Evolutionary conservation across 1,140 invertebrate species (phyloP).

Genomic region (Dendroctonus ponderosae): DNA sequence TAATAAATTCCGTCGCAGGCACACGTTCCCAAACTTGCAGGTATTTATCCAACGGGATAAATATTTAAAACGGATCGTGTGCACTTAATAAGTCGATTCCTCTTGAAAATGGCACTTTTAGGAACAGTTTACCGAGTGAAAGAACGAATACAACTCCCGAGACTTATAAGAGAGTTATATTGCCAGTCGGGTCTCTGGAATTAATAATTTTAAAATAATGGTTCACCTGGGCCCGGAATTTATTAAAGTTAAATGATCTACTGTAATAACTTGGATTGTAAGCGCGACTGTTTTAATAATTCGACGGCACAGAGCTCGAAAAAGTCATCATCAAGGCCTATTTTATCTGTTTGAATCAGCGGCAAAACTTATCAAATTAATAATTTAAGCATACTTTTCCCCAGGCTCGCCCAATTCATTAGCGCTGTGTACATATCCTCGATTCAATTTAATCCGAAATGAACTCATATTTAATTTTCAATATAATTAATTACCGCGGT

Average conservation of each 20-base stretch:
- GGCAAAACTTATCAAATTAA: too few species aligned
- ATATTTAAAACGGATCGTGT: conserved; percentile 15
- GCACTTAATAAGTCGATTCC: conserved; percentile 3
- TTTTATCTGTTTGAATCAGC: too few species aligned
- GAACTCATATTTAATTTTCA: conserved; percentile 4
- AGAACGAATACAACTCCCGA: too few species aligned
- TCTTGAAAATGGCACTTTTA: neutral
- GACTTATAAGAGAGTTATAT: neutral
- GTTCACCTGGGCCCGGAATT: conserved; percentile 5
- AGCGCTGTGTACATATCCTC: neutral
- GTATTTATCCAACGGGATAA: conserved; percentile 27
- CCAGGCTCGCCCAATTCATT: conserved; percentile 1
- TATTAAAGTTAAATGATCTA: conserved; percentile 8
- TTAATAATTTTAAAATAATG: conserved; percentile 13
- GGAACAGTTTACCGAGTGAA: too few species aligned
- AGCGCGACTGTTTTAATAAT: too few species aligned
- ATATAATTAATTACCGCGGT: conserved; percentile 2
- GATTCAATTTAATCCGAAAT: neutral
- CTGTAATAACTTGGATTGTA: neutral
- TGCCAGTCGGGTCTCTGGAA: conserved; percentile 3
- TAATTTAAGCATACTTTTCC: too few species aligned
- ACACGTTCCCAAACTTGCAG: conserved; percentile 12
- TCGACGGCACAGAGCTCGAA: too few species aligned
- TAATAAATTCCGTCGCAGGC: conserved; percentile 22
- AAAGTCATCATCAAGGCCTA: too few species aligned